These are phyloP conservation scores for Alligator sinensis DNA, from an alignment of 2,113 vertebrate genomes.

Conservation along the genomic window DNA sequence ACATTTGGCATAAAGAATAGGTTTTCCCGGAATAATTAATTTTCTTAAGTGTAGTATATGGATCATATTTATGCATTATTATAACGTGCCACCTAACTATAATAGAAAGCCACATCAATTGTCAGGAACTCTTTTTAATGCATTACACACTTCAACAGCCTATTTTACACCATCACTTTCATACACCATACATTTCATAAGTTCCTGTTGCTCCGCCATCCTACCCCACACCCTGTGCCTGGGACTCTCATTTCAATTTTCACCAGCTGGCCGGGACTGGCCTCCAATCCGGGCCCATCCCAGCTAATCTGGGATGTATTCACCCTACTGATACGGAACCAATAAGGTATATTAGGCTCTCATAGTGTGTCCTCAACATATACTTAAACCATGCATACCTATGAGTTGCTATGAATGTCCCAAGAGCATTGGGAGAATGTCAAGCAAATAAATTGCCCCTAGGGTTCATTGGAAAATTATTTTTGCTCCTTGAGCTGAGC, in stretches of 20 bases:
- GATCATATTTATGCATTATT: not conserved
- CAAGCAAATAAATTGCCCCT: too few relatives aligned
- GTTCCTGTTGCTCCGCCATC: not conserved
- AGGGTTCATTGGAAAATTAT: too few relatives aligned
- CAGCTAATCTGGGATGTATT: too few relatives aligned
- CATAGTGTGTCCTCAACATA: too few relatives aligned
- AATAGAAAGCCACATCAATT: not conserved
- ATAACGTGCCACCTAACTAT: not conserved
- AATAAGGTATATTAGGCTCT: too few relatives aligned
- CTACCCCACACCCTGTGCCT: not conserved
- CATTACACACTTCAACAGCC: not conserved
- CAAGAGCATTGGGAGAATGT: too few relatives aligned
- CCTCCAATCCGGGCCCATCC: too few relatives aligned
- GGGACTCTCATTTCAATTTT: accelerated
- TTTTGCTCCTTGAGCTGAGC: too few relatives aligned
- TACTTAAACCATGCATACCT: too few relatives aligned
- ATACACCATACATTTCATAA: not conserved
- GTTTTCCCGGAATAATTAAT: conserved; percentile 45
- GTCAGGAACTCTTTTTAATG: not conserved
- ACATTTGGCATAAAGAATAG: conserved; percentile 34
- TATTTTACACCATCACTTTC: not conserved
- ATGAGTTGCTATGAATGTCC: too few relatives aligned
- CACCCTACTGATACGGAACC: too few relatives aligned
- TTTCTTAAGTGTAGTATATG: conserved; percentile 37
- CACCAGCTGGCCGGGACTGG: not conserved